Evolutionary conservation across 2,797 vertebrate species (phyloP), one percentile per base, ranked within the genome.

Genomic region (Melanotaenia maccullochi): DNA sequence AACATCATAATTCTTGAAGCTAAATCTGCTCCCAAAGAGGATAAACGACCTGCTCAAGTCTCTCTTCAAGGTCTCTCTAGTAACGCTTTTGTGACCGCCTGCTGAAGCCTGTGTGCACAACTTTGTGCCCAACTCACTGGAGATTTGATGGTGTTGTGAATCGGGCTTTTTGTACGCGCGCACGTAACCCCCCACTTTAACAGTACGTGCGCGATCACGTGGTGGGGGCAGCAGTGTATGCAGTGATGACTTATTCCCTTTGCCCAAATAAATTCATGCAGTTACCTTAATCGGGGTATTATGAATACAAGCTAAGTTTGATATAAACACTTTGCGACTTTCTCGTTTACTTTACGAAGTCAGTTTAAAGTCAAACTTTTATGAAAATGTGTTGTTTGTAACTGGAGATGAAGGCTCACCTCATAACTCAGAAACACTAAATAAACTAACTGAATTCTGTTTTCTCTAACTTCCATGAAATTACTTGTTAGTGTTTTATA

Each of bases 141-240:
- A 67, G 81, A 72, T 64, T 51, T 54, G 84, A 79, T 72, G 85
- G 51, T 92, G 93, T 93, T 88, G 88, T 90, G 75, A 63, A 65
- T 83, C 54, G 7, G 24, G 42, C 59, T n/a, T 63, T 28, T 35
- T 6, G 66, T 24, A 58, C 49, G 81, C 90, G 90, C 87, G 85
- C 74, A 79, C 86, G 85, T 55, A 35, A 9, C 28, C 47, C 28
- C 33, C 32, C 33, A 68, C 54, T 65, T 75, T 67, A 64, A 73
- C 16, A 2, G 22, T 58, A 81, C 92, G 90, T 90, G 91, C 90
- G 89, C 91, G 85, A 64, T 81, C 93, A 81, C 76, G 84, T 51
- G 35, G 32, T 24, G 2, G 11, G 18, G 33, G 18, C n/a, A 22
- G 35, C 18, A 35, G 22, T 28, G 28, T 2, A 28, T 7, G 18